Evolutionary conservation across 2,888 invertebrate species (phyloP).

Genomic region (Harpagoxenus sublaevis): DNA sequence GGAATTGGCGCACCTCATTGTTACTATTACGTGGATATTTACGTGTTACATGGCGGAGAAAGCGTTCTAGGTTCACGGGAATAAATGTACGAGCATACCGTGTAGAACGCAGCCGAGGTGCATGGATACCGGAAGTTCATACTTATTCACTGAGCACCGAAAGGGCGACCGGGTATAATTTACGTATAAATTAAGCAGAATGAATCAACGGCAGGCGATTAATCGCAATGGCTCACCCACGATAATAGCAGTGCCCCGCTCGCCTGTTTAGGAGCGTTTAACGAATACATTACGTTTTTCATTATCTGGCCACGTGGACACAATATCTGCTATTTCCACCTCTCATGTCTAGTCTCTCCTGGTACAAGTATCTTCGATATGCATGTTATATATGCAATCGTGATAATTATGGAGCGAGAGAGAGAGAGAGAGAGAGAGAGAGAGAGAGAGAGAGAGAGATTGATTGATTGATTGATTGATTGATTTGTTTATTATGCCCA

Average conservation of each 20-base stretch:
- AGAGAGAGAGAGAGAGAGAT: too few species aligned
- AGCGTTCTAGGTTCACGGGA: constrained; percentile 21
- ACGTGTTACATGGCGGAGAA: neutral
- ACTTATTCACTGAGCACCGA: constrained; percentile 84
- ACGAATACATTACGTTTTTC: constrained; percentile 83
- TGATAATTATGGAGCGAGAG: constrained; percentile 5
- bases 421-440: too few species aligned
- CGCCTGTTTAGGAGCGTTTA: constrained; percentile 80
- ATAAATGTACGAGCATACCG: constrained; percentile 45
- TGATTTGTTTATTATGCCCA: too few species aligned
- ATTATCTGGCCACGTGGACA: constrained; percentile 83
- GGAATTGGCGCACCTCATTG: neutral
- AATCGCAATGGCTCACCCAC: constrained; percentile 80
- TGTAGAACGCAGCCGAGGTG: constrained; percentile 71
- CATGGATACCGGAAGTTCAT: constrained; percentile 83
- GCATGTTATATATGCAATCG: neutral
- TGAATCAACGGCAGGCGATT: constrained; percentile 84
- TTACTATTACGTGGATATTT: constrained; percentile 15
- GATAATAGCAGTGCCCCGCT: constrained; percentile 79
- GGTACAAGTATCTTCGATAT: constrained; percentile 59
- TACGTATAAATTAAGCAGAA: constrained; percentile 83
- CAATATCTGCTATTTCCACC: constrained; percentile 68
- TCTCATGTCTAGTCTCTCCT: constrained; percentile 68
- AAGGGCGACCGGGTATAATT: constrained; percentile 84
- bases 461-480: too few species aligned